phyloP scores from a whole-genome alignment of 2,113 vertebrate species.

The Raja brachyura region DNA sequence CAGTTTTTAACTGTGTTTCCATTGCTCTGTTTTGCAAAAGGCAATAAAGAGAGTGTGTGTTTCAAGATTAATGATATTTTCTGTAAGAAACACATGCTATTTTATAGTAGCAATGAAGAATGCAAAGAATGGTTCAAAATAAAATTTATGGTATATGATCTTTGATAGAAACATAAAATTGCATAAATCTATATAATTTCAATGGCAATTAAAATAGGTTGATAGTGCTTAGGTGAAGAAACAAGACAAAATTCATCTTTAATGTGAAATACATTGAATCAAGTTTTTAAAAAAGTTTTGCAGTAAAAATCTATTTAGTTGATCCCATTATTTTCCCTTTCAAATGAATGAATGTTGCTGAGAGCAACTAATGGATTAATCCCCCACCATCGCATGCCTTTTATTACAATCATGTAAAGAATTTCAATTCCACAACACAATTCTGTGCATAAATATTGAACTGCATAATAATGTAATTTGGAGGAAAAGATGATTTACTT shows the following conservation, averaged over 20 bases:
- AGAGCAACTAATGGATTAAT: background rate
- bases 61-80: conserved; percentile 11
- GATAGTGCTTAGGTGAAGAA: background rate
- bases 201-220: background rate
- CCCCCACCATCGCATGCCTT: too few relatives aligned
- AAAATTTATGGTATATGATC: conserved; percentile 4
- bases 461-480: too few relatives aligned
- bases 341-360: background rate
- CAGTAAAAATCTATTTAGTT: background rate
- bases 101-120: background rate
- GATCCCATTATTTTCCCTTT: background rate
- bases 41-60: background rate
- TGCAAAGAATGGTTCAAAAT: background rate
- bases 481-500: too few relatives aligned
- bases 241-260: background rate
- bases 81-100: background rate
- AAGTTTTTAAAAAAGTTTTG: background rate
- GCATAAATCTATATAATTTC: background rate
- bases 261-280: background rate
- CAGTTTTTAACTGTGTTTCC: background rate
- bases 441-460: too few relatives aligned
- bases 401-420: background rate
- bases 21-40: background rate
- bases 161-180: background rate
- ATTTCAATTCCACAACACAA: background rate